Evolutionary conservation across 1,140 invertebrate genomes (phyloP), one percentile per base, ranked within the genome.

Genomic region (Drosophila albomicans): DNA sequence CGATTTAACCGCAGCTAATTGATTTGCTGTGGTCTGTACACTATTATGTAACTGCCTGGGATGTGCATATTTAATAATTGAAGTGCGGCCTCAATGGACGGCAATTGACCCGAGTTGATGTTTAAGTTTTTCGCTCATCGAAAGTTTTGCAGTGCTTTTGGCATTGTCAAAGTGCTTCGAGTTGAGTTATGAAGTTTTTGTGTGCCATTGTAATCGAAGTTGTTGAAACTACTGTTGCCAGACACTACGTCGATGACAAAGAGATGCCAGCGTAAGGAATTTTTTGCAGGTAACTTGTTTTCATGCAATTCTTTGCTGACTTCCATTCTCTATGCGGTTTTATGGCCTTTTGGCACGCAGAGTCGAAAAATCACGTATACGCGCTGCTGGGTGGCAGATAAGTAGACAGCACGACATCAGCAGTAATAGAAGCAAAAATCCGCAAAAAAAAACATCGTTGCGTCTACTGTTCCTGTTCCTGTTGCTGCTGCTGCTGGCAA

Each of bases 361-460:
- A 71, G 73, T 46, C 46, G 25, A 48, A 88, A 87, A 80, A 87
- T 87, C 82, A 87, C 84, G 84, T 87, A 87, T 87, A 88, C 77
- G 80, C 80, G 66, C 77, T 69, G 66, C 77, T 69, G 66, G 80
- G 63, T 78, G 85, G 35, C 66, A 84, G 85, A 80, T 72, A 88
- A 86, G 70, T 75, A 69, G 80, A 64, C 48, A 69, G 32, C 11
- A 57, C 46, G 41, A 15, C 20, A 41, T 25, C 35, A 0, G n/a
- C 28, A 65, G 20, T n/a, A 35, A 49, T 49, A 7, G 69, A 49
- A 75, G 25, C 28, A 4, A 11, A 38, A 38, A 15, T n/a, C 13
- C 20, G 20, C 20, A 25, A 25, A 35, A 43, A 28, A 20, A 45
- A 45, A 48, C 62, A 16, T 38, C 49, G 43, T 6, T 43, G 49